Percentiles rank a stretch among this genome's conserved stretches.
Conservation (phyloP, 2,888 invertebrate genomes). For the Oxystoma pomonae region DNA sequence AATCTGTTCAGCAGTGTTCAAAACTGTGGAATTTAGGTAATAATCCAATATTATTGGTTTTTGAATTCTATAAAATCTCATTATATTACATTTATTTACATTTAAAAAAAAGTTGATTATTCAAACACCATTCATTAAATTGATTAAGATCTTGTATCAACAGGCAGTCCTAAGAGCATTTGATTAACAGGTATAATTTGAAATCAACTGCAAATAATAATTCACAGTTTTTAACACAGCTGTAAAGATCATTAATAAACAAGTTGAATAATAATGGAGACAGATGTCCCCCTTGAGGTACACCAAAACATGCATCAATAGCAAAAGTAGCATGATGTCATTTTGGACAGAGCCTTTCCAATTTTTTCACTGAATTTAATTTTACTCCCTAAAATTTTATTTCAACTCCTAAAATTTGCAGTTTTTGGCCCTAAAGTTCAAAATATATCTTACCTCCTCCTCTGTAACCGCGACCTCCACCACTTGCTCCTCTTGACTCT, state of each 20-base stretch:
- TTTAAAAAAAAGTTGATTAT: background rate
- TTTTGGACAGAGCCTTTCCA: too few species aligned
- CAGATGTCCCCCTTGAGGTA: too few species aligned
- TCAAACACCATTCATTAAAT: background rate
- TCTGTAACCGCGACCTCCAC: constrained; percentile 27
- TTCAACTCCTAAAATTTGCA: too few species aligned
- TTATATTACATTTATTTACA: background rate
- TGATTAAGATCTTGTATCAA: background rate
- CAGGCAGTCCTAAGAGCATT: background rate
- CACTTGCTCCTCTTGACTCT: constrained; percentile 38
- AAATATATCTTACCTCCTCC: constrained; percentile 4
- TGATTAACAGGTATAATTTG: background rate
- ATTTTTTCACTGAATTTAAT: too few species aligned
- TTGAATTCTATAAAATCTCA: background rate
- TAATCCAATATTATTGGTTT: background rate
- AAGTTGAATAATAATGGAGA: too few species aligned
- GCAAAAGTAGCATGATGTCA: too few species aligned
- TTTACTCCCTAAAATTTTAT: too few species aligned
- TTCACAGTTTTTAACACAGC: too few species aligned
- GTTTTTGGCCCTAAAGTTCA: too few species aligned
- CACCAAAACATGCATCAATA: too few species aligned
- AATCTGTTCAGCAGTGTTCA: background rate
- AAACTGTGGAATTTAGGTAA: background rate
- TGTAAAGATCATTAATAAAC: too few species aligned
- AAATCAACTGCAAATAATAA: background rate